Evolutionary conservation across 2,888 invertebrate species (phyloP), one percentile per base, ranked within the genome.

Genomic region (Aleiodes leptofemur): DNA sequence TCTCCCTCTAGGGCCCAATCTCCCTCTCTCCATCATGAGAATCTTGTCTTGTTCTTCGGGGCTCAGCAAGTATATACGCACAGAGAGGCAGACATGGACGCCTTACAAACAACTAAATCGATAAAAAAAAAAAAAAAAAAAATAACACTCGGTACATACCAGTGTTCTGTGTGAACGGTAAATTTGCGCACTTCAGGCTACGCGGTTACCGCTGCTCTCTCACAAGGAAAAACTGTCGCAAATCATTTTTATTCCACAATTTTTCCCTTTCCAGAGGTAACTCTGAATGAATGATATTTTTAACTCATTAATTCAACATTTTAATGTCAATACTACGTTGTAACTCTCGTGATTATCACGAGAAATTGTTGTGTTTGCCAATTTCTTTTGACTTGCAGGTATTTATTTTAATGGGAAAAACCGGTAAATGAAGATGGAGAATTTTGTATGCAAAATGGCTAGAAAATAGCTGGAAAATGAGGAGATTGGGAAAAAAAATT

Each of bases 161-260:
- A 73, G 76, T 73, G 75, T 77, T 79, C 76, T 70, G 75, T 70
- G 75, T 76, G 75, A 79, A 79, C 79, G 79, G 79, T 79, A 79
- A 79, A 79, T 78, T 73, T 75, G 55, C 73, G 76, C 78, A 78
- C 79, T 75, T 78, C 78, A 76, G 79, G 74, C 73, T 76, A 76
- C 73, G 75, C 76, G 72, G 59, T 56, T 74, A 50, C 74, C 74
- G 69, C 72, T 66, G 73, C 66, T 23, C 2, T 23, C 23, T 71
- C 59, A 53, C 71, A 57, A 31, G 68, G 68, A 68, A 68, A 64
- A 64, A 68, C 51, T 50, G 69, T 79, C 59, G 66, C 76, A 69
- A 64, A 64, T 51, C 56, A 53, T 75, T 51, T 68, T 68, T 68
- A 43, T 43, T 43, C 43, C 9, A 43, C 53, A 69, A 23, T 55